Base-by-base conservation (phyloP, 2,113 vertebrate genomes). In the Physeter macrocephalus region DNA sequence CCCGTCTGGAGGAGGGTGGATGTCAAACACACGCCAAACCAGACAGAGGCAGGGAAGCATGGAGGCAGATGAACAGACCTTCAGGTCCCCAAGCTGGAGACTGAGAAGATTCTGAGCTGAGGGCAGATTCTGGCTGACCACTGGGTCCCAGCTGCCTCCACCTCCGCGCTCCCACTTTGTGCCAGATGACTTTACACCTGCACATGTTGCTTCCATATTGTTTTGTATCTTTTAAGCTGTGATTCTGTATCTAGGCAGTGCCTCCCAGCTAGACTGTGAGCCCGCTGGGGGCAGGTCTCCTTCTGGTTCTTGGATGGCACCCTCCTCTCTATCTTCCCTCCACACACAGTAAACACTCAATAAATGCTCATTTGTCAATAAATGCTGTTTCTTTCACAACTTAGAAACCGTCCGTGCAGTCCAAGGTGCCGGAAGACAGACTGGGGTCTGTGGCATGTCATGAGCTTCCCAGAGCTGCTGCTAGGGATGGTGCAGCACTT, bases 311-410 rank as follows among this genome's bases (percentile, higher is more conserved):
- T 57, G 34, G 46, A 29, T 20, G 39, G 31, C 20, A 6, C 59
- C 61, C 71, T 62, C 59, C 71, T 39, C 59, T 43, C 67, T 57
- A 39, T 62, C 36, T 46, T 78, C 67, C 61, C 66, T 78, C 49
- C 92, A 77, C 39, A 66, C 23, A 41, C 54, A 41, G 9, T 64
- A 95, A 95, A 88, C 84, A 75, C 92, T 97, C 75, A 96, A 89
- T 95, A 97, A 96, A 96, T 72, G 67, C 27, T 84, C 83, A 80
- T 49, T 84, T 96, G 74, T 64, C 64, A 75, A 13, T 88, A 46
- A 59, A 18, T 64, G 31, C 18, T 57, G 4, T 95, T 88, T 92
- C 78, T 93, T 80, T 87, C 77, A 75, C 54, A 90, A 43, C 25
- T 82, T 84, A 69, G 36, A 92, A 69, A 59, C 64, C 25, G 20